Conservation (phyloP, 1,140 invertebrate genomes). For the Cydia amplana region DNA sequence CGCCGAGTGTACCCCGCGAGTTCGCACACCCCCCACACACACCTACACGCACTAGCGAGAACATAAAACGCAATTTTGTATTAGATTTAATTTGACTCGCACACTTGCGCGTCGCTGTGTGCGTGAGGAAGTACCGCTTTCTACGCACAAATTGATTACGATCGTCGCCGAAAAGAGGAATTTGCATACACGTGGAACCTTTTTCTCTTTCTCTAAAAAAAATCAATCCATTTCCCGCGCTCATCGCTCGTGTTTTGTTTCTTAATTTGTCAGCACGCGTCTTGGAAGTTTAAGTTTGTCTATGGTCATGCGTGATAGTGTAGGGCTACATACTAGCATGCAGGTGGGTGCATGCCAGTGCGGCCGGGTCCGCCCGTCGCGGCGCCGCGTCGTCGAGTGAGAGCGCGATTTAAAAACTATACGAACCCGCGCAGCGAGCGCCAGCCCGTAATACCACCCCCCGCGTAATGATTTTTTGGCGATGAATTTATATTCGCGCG, state of each 20-base stretch:
- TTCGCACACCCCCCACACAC: constrained; percentile 68
- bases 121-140: constrained; percentile 64
- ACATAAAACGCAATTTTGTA: constrained; percentile 79
- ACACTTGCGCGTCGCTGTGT: constrained; percentile 46
- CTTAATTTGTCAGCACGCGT: constrained; percentile 13
- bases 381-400: constrained; percentile 67
- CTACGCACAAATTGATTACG: constrained; percentile 78
- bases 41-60: constrained; percentile 68
- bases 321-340: constrained; percentile 44
- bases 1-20: constrained; percentile 66
- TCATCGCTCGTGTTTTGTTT: constrained; percentile 19
- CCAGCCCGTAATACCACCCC: constrained; percentile 76
- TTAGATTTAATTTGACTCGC: constrained; percentile 78
- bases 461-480: constrained; percentile 81
- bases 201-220: constrained; percentile 48
- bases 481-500: constrained; percentile 81
- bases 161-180: constrained; percentile 68
- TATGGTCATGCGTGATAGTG: constrained; percentile 57
- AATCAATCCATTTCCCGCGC: constrained; percentile 51
- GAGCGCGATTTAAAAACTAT: constrained; percentile 78
- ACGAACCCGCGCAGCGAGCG: constrained; percentile 71
- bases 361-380: constrained; percentile 58
- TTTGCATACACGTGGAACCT: constrained; percentile 63
- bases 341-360: constrained; percentile 49
- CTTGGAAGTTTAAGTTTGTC: constrained; percentile 25